Evolutionary conservation across 2,888 invertebrate species (phyloP), one percentile per base, ranked within the genome.

Genomic region (Agrotis exclamationis): DNA sequence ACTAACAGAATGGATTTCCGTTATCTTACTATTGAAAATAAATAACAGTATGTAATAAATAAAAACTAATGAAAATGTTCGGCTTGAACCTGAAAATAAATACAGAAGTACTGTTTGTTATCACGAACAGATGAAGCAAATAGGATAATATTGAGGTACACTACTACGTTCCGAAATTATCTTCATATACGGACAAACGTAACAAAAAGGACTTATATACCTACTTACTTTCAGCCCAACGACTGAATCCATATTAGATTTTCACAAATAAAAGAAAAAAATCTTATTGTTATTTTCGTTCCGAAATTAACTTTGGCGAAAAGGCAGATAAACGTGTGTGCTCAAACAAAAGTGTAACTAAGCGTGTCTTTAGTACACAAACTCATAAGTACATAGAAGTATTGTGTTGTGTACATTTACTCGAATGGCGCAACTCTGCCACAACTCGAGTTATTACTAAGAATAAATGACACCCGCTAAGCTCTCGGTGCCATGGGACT

Each of bases 391-490:
- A 56, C 56, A 56, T 56, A 71, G 59, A 73, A 59, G 70, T 78
- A 63, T 77, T 74, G 78, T 80, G 66, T 81, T 78, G 66, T 80
- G 67, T 81, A 68, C 75, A 62, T 65, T 69, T 56, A 54, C 70
- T 63, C 66, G 69, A 71, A 50, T 44, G 63, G 73, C 74, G 63
- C 63, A 80, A 81, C 74, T 81, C 77, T 74, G 50, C 69, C 76
- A 58, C 76, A 85, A 76, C 69, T 85, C 66, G 64, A 82, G 69
- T 79, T 82, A 82, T 84, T 79, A 82, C 79, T 47, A 60, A 63
- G 65, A 75, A 80, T 79, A 80, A 81, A 81, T 64, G 80, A 72
- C 60, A 64, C 68, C 39, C 70, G 71, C 69, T 75, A 70, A 81
- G 75, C 70, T 74, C 72, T 73, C 68, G 59, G 70, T 79, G 74